Base-by-base conservation (phyloP, 2,797 vertebrate genomes). In the Rhinogobio ventralis region DNA sequence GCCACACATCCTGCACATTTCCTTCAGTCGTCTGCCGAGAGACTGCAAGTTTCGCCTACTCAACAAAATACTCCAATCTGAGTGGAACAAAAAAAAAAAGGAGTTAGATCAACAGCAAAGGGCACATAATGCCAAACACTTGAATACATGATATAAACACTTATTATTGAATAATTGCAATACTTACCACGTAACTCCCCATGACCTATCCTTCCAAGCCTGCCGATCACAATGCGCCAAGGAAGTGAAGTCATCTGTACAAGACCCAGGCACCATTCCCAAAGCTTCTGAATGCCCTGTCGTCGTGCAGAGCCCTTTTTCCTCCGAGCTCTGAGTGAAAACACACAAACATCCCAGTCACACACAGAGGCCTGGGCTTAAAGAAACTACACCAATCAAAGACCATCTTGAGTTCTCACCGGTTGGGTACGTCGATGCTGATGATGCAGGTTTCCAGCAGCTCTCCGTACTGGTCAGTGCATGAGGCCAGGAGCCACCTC, bases 1-100 rank as follows among this genome's bases (percentile, higher is more conserved):
- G n/a, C 98, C 97, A 53, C 98, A 99, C 97, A 99, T 99, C 88
- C 97, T 94, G 94, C 98, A 99, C 95, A 97, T 99, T 91, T 99
- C 98, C 92, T 99, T 99, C 82, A 99, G 95, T 64, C 97, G 96
- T 87, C 98, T 97, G 90, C 97, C 97, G 62, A 99, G 94, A 20
- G 97, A 99, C 93, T 99, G 98, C 85, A 99, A 96, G 89, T 98
- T 99, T 82, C 97, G 96, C 87, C 97, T 96, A 94, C 97, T 99
- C 93, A 99, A 94, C 94, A 99, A 94, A 93, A 97, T 97, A 89
- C 97, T 99, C 98, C 98, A 99, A 92, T 99, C 98, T 99, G 94
- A 87, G 80, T 19, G 81, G 51, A 25, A 23, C 10, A 72, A 60
- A 84, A 84, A 60, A 84, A 84, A 39, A 64, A 39, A 79, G 19